Evolutionary conservation across 2,113 vertebrate species (phyloP), one percentile per base, ranked within the genome.

Genomic region (Rynchops niger): DNA sequence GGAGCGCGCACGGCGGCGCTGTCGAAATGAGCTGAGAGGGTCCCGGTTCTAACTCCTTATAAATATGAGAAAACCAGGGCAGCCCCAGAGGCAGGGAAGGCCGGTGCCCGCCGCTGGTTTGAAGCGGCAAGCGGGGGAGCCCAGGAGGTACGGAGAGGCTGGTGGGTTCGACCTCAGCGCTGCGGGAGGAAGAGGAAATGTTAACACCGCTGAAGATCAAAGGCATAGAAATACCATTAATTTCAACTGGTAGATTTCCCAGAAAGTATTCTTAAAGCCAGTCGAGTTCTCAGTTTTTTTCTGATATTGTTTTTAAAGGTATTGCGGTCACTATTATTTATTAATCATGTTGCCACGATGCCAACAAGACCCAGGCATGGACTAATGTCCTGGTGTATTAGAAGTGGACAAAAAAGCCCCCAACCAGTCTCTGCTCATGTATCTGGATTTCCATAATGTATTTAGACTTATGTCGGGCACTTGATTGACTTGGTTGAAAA

Each of bases 1-100:
- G 38, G 17, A 53, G 0, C 0, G 12, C 5, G 29, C 22, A 12
- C 43, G 23, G 50, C 6, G 63, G 9, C 0, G 1, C n/a, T 90
- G 69, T 32, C 73, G 81, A 43, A 83, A 42, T 32, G 12, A 49
- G 40, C 59, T 40, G 59, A 32, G 30, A 23, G 34, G n/a, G 27
- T 53, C 72, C 42, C 42, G 9, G 5, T 23, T 56, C 47, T 59
- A 27, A 49, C 62, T 77, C 63, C 55, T 47, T 21, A 34, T 9
- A 32, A 70, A 66, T 36, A 34, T 8, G 47, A 40, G 45, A 34
- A 52, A 73, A 15, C 7, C 52, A 23, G 25, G 38, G 43, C 8
- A 42, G 40, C 34, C 20, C 70, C 52, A 77, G 62, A 16, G 50
- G 15, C 40, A n/a, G 77, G 50, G n/a, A 67, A 59, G 21, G 38